Evolutionary conservation across 1,140 invertebrate genomes (phyloP), one percentile per base, ranked within the genome.

Genomic region (Spodoptera frugiperda): DNA sequence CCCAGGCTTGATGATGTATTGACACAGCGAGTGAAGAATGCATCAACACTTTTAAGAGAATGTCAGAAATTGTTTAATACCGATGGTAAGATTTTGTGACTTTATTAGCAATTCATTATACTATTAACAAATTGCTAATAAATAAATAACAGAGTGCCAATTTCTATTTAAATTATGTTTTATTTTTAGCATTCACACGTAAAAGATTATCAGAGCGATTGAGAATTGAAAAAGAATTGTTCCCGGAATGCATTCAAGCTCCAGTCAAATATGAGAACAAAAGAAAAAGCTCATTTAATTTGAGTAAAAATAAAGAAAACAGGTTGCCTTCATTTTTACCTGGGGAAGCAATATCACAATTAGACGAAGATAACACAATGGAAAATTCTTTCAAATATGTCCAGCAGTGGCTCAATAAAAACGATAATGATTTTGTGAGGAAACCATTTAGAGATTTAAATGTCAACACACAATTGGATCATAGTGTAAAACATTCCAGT

Each of bases 231-330:
- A 92, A 91, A 73, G 75, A 91, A 68, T n/a, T 93, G 57, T 93
- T 93, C 78, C 91, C 92, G 67, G 78, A 90, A 82, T 91, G 91
- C 76, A 93, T 93, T 73, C 91, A 93, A 85, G 92, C 89, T 65
- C 84, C 87, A 25, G 30, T 77, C 30, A 92, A 89, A 81, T 93
- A 93, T 80, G 82, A 46, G 53, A 93, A 93, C 72, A 93, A 89
- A 74, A 86, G 87, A 76, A 92, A 88, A 83, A 87, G 80, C 74
- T 78, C 80, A 4, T 82, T 78, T 49, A 48, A 49, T 63, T 70
- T 54, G 46, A 44, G 33, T 49, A 79, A 70, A 48, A 77, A 82
- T 44, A 93, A 91, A 78, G 86, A 91, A 80, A 91, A 90, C 68
- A 79, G 74, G 53, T 67, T 51, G 21, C 19, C 65, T 15, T 48